Base-by-base conservation (phyloP, 1,140 invertebrate genomes). In the Gonatopus flavifemur region DNA sequence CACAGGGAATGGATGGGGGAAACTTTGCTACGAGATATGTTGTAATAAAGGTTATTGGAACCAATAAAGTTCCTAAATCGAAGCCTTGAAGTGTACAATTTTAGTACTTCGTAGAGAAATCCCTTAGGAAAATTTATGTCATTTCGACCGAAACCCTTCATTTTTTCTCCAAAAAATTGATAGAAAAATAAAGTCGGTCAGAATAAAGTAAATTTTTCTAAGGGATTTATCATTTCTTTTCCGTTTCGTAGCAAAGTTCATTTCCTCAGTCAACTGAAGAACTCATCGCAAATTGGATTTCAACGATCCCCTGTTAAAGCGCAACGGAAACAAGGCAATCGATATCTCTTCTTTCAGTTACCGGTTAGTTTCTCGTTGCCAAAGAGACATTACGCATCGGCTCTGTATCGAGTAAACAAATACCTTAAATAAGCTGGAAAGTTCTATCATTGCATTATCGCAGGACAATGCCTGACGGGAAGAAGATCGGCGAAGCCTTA, bases 361-460 rank as follows among this genome's bases (percentile, higher is more conserved):
- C 28, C 25, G 52, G 22, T 24, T 43, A 16, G 10, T 30, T 42
- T 35, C 37, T 12, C 36, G 64, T 67, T 59, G 65, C 59, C 49
- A 66, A 31, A 62, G 64, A 57, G 52, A 64, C 59, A 39, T 15
- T 20, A 22, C 7, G 28, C 30, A 45, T 18, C 31, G 13, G 22
- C 33, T 33, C 4, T 13, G 2, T 37, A 49, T 51, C 37, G 18
- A 28, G 45, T 46, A 62, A 65, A 66, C 57, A 53, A 38, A 25
- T 28, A n/a, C 20, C 8, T 8, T 15, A 25, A 54, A 25, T 24
- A 37, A 37, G 36, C 40, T 28, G 4, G 13, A 60, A n/a, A n/a
- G n/a, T n/a, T n/a, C n/a, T n/a, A n/a, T n/a, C n/a, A n/a, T n/a
- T n/a, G n/a, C n/a, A n/a, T n/a, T n/a, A n/a, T n/a, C n/a, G n/a